A percentile compares a stretch with the other conserved stretches of the same genome.
Evolutionary conservation across 2,797 vertebrate genomes (phyloP).

Genomic region (Erethizon dorsatum): DNA sequence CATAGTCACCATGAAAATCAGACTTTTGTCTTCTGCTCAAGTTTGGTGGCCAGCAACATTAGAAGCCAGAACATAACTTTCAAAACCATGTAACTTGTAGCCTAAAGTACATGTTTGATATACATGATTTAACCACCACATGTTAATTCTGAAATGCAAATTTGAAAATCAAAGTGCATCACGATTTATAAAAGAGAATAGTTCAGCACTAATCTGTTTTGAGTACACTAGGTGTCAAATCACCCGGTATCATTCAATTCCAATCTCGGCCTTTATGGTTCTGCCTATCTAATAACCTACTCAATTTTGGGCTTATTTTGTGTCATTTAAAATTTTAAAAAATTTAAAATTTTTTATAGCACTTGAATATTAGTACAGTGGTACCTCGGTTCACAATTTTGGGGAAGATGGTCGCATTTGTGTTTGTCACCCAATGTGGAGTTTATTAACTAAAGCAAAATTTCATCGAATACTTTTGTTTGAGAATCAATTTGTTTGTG

Average conservation of each 20-base stretch:
- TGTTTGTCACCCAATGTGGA: neutral
- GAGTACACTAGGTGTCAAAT: neutral
- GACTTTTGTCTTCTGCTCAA: neutral
- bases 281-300: neutral
- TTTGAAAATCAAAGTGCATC: neutral
- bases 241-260: neutral
- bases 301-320: neutral
- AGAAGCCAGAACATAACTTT: neutral
- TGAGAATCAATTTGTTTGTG: neutral
- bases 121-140: neutral
- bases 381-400: neutral
- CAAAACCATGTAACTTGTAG: neutral
- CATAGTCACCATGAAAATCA: neutral
- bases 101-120: neutral
- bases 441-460: neutral
- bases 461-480: neutral
- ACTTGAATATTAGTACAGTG: neutral
- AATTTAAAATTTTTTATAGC: neutral
- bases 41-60: neutral
- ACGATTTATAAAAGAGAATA: neutral
- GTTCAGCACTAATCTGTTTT: neutral
- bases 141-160: conserved; percentile 1
- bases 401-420: neutral
- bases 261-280: neutral
- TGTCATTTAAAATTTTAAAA: neutral